phyloP scores from a whole-genome alignment of 2,888 invertebrate genomes.

The Andrena trimmerana region DNA sequence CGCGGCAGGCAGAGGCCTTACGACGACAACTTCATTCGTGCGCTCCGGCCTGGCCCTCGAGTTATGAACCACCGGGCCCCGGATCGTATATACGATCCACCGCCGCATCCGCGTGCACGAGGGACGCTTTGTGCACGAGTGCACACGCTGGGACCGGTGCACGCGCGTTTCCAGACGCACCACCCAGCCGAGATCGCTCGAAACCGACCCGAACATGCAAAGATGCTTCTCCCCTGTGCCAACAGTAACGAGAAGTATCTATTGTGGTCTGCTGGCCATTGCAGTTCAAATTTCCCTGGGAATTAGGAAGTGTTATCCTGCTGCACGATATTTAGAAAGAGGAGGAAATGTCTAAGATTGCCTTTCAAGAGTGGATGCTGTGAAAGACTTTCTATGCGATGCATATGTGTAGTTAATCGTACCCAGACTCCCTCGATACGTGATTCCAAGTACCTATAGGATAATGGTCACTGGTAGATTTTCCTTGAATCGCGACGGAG shows the following conservation, averaged over 20 bases:
- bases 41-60: slow-evolving; percentile 64
- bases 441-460: neutral
- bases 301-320: too few relatives aligned
- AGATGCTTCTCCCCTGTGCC: too few relatives aligned
- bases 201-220: too few relatives aligned
- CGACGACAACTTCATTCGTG: slow-evolving; percentile 84
- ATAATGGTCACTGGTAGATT: neutral
- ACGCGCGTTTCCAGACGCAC: slow-evolving; percentile 48
- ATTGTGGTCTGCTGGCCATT: too few relatives aligned
- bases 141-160: slow-evolving; percentile 44
- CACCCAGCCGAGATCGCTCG: slow-evolving; percentile 41
- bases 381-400: too few relatives aligned
- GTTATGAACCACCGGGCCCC: slow-evolving; percentile 79
- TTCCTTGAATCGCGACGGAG: neutral
- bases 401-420: too few relatives aligned
- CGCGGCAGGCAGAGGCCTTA: slow-evolving; percentile 61
- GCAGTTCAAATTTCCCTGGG: too few relatives aligned
- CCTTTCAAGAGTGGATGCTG: too few relatives aligned
- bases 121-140: slow-evolving; percentile 59
- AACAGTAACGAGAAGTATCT: too few relatives aligned
- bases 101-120: slow-evolving; percentile 25
- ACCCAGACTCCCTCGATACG: neutral
- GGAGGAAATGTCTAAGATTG: too few relatives aligned
- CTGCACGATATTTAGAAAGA: too few relatives aligned
- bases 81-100: slow-evolving; percentile 51